Conservation (phyloP, 2,888 invertebrate species). For the Rotaria sp. region DNA sequence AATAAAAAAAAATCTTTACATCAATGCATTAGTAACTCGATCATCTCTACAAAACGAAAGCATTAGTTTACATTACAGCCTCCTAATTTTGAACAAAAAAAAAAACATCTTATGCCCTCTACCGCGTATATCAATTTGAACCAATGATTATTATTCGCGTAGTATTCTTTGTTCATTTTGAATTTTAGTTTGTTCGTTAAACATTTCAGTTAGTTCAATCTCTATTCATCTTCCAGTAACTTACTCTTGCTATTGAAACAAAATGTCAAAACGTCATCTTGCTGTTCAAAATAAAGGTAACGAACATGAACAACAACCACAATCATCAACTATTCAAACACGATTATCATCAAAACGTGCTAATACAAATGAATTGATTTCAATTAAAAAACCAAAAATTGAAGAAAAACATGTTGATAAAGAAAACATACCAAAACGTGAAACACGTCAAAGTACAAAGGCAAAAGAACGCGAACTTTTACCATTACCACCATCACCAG, state of each 20-base stretch:
- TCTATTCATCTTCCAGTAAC: not conserved
- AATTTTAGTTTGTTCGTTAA: not conserved
- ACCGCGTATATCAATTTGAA: not conserved
- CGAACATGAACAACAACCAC: not conserved
- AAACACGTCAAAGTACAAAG: not conserved
- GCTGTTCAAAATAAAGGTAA: not conserved
- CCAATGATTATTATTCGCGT: not conserved
- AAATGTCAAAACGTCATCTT: not conserved
- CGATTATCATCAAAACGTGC: not conserved
- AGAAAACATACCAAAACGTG: not conserved
- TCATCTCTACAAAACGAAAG: no score
- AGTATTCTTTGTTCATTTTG: not conserved
- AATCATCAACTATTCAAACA: not conserved
- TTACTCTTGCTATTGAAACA: not conserved
- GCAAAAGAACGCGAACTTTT: not conserved
- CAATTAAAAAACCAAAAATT: not conserved
- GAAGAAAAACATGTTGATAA: not conserved
- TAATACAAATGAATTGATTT: not conserved
- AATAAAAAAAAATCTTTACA: no score
- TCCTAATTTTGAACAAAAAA: no score
- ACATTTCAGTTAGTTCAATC: not conserved
- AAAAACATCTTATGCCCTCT: not conserved
- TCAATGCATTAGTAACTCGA: no score
- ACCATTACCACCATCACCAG: not conserved
- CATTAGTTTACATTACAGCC: no score